Conservation (phyloP, 2,113 vertebrate genomes). For the Rhinolophus sinicus region DNA sequence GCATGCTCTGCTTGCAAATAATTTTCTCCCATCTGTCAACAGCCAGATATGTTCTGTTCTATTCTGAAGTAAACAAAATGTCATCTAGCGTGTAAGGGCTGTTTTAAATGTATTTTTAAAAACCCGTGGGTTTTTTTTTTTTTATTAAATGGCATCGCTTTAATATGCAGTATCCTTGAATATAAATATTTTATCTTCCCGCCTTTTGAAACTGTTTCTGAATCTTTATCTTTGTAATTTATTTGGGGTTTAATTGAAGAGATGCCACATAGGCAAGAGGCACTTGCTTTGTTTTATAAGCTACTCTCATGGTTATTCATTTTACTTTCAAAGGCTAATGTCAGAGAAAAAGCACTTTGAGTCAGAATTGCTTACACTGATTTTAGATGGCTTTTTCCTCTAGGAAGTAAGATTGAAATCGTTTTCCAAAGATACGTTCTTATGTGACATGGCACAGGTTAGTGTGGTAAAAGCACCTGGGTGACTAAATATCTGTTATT, state of each 20-base stretch:
- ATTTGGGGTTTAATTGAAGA: neutral
- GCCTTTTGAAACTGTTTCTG: neutral
- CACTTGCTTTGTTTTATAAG: neutral
- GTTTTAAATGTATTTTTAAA: neutral
- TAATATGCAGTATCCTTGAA: neutral
- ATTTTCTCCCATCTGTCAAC: neutral
- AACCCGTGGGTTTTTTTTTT: neutral
- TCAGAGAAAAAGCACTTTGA: neutral
- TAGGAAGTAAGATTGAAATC: neutral
- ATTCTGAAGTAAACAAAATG: neutral
- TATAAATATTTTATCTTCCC: neutral
- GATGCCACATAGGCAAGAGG: neutral
- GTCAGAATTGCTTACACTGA: neutral
- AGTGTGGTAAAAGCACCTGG: neutral
- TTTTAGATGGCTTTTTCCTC: neutral
- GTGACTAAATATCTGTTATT: neutral
- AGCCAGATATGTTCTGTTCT: neutral
- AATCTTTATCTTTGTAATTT: neutral
- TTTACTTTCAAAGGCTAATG: neutral
- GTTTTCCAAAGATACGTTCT: neutral
- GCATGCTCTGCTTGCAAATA: neutral
- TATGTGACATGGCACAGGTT: neutral
- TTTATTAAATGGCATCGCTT: neutral
- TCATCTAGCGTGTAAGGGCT: neutral
- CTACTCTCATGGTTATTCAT: neutral